Evolutionary conservation across 2,888 invertebrate genomes (phyloP).

Genomic region (Philonicus albiceps): DNA sequence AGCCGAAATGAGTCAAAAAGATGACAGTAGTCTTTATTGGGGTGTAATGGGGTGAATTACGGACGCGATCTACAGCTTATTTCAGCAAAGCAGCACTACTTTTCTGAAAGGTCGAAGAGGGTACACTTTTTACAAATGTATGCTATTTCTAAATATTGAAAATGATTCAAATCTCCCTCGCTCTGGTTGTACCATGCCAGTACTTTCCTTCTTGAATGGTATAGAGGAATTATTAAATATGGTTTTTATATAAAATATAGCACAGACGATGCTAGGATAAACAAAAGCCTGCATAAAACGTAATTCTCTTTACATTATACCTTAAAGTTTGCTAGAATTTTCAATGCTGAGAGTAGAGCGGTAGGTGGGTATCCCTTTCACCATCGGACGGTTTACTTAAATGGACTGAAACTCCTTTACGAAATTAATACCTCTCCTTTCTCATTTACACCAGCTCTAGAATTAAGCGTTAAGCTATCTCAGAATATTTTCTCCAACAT

Average conservation of each 20-base stretch:
- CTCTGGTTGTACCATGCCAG: neutral
- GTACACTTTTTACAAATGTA: slow-evolving; percentile 25
- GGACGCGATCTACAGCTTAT: neutral
- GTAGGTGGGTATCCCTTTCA: neutral
- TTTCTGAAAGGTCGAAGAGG: neutral
- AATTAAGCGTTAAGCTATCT: neutral
- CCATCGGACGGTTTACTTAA: slow-evolving; percentile 6
- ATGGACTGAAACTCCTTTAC: neutral
- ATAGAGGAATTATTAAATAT: slow-evolving; percentile 2
- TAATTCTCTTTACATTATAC: neutral
- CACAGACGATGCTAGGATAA: neutral
- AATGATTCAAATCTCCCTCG: neutral
- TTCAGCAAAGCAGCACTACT: neutral
- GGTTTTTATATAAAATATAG: slow-evolving; percentile 27
- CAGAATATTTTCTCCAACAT: neutral
- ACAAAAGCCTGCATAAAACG: slow-evolving; percentile 23
- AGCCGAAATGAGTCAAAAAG: slow-evolving; percentile 7
- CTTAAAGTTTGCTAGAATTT: neutral
- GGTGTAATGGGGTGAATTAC: neutral
- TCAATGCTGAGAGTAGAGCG: neutral
- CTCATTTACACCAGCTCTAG: neutral
- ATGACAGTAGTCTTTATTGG: neutral
- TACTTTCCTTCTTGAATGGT: neutral
- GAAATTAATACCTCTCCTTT: neutral
- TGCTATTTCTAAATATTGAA: slow-evolving; percentile 18